These are phyloP conservation scores for Champsocephalus esox DNA, from an alignment of 2,797 vertebrate genomes.

Conservation along the genomic window DNA sequence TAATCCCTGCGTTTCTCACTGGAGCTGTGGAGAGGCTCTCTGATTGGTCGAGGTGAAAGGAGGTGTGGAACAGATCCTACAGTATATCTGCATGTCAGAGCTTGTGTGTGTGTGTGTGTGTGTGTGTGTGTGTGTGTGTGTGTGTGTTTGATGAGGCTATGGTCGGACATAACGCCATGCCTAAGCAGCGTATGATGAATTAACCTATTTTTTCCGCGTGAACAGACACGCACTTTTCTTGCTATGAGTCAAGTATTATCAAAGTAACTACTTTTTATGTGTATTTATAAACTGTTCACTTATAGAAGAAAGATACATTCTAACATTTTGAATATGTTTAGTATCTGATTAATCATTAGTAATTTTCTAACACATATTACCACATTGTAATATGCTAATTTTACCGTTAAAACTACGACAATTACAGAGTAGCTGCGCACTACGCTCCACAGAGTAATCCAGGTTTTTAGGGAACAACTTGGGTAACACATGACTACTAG, in stretches of 20 bases:
- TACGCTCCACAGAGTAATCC: constrained; percentile 44
- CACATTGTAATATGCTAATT: constrained; percentile 76
- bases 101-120: constrained; percentile 38
- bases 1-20: constrained; percentile 35
- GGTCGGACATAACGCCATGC: constrained; percentile 25
- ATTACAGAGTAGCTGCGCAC: constrained; percentile 65
- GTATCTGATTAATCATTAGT: constrained; percentile 67
- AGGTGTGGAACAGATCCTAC: constrained; percentile 58
- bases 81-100: constrained; percentile 70
- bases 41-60: constrained; percentile 68
- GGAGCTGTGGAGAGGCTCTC: constrained; percentile 59
- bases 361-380: constrained; percentile 73
- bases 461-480: constrained; percentile 70
- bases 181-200: constrained; percentile 38
- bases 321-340: constrained; percentile 72
- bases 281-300: constrained; percentile 72
- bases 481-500: constrained; percentile 68
- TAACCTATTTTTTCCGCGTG: constrained; percentile 51
- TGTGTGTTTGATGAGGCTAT: constrained; percentile 27
- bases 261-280: constrained; percentile 69
- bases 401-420: constrained; percentile 60
- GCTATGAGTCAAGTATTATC: constrained; percentile 63
- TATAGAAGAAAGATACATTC: constrained; percentile 63
- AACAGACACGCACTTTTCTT: constrained; percentile 52
- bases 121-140: constrained; percentile 33